Evolutionary conservation across 2,113 vertebrate species (phyloP).

Genomic region (Semnopithecus entellus): DNA sequence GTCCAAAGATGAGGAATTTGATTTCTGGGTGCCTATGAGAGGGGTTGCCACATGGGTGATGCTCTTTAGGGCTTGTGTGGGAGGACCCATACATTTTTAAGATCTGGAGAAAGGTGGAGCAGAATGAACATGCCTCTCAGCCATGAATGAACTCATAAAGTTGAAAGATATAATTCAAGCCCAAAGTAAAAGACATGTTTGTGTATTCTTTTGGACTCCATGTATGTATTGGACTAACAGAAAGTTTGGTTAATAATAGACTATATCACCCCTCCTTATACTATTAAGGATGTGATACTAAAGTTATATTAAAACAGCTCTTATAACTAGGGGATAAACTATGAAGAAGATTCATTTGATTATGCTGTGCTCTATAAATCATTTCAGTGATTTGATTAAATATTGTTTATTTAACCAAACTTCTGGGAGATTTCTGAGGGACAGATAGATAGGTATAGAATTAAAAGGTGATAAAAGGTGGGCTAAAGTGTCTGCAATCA

Average conservation of each 20-base stretch:
- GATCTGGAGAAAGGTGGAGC: not conserved
- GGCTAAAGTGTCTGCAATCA: not conserved
- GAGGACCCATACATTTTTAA: not conserved
- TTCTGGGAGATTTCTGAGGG: not conserved
- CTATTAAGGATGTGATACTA: not conserved
- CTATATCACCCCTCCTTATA: not conserved
- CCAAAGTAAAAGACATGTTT: not conserved
- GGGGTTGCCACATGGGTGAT: not conserved
- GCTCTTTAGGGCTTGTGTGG: not conserved
- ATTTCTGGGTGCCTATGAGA: not conserved
- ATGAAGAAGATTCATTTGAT: constrained; percentile 2
- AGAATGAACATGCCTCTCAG: not conserved
- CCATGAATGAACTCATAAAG: not conserved
- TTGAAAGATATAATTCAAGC: not conserved
- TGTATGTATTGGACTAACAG: not conserved
- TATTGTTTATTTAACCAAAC: not conserved
- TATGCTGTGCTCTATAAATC: not conserved
- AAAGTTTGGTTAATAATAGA: not conserved
- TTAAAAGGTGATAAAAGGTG: not conserved
- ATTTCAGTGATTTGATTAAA: constrained; percentile 34
- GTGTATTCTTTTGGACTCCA: not conserved
- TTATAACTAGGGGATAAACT: not conserved
- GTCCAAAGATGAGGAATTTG: not conserved
- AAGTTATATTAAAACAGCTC: not conserved
- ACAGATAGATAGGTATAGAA: not conserved